Conservation (phyloP, 2,888 invertebrate species). For the Sphinx pinastri region DNA sequence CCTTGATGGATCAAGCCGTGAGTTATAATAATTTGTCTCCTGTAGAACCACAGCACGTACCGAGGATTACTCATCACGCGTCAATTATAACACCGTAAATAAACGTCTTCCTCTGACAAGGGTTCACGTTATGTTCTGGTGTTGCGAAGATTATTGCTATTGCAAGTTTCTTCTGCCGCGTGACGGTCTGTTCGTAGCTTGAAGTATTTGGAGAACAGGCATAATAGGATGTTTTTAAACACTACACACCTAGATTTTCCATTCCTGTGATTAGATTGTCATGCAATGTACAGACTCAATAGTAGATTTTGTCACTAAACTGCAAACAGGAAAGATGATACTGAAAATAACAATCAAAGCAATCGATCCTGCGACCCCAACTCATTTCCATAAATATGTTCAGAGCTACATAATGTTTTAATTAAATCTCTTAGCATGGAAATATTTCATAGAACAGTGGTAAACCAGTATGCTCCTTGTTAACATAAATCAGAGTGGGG, state of each 20-base stretch:
- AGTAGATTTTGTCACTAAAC: too few relatives aligned
- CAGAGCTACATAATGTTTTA: neutral
- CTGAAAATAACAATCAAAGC: too few relatives aligned
- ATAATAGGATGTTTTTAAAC: too few relatives aligned
- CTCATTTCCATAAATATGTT: too few relatives aligned
- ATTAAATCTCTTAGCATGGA: neutral
- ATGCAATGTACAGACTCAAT: too few relatives aligned
- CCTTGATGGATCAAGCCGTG: too few relatives aligned
- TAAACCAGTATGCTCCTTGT: neutral
- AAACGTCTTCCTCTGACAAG: slow-evolving; percentile 31
- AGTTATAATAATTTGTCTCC: slow-evolving; percentile 9
- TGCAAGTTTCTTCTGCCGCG: neutral
- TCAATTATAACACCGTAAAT: slow-evolving; percentile 38
- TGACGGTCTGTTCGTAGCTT: too few relatives aligned
- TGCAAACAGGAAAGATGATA: too few relatives aligned
- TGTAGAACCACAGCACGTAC: slow-evolving; percentile 18
- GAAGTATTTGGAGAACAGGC: too few relatives aligned
- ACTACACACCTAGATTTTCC: too few relatives aligned
- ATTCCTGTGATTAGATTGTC: too few relatives aligned
- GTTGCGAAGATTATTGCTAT: neutral
- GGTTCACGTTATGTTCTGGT: slow-evolving; percentile 17
- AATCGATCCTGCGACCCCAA: too few relatives aligned
- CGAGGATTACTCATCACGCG: slow-evolving; percentile 29
- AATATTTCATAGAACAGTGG: slow-evolving; percentile 11
- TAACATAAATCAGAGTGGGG: neutral